These are phyloP conservation scores for Mirza zaza DNA, from an alignment of 2,113 vertebrate species.

Conservation along the genomic window DNA sequence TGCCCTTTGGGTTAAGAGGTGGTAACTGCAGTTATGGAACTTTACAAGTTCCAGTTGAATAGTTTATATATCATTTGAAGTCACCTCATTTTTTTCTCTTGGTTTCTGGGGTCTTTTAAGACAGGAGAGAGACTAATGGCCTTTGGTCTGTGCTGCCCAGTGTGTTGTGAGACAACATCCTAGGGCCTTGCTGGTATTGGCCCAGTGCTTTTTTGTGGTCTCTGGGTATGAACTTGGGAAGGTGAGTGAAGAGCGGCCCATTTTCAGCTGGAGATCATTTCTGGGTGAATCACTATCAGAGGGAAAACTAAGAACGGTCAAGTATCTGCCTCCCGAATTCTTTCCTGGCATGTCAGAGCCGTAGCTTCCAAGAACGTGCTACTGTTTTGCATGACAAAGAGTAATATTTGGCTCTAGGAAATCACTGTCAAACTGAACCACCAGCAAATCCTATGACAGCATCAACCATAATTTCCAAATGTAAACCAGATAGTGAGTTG, in stretches of 20 bases:
- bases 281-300: not conserved
- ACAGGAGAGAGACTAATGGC: too few relatives aligned
- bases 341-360: not conserved
- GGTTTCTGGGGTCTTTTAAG: not conserved
- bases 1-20: not conserved
- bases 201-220: not conserved
- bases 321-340: not conserved
- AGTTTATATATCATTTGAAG: not conserved
- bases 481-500: not conserved
- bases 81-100: not conserved
- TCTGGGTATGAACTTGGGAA: not conserved
- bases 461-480: not conserved
- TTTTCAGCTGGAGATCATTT: not conserved
- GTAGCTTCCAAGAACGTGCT: not conserved
- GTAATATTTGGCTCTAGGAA: not conserved
- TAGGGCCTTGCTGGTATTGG: not conserved
- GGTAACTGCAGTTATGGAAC: rapidly evolving
- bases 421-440: not conserved
- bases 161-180: not conserved
- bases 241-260: not conserved
- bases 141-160: not conserved
- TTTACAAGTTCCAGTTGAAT: not conserved
- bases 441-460: not conserved
- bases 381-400: constrained; percentile 1
- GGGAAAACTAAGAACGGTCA: not conserved